A percentile compares a stretch with the other conserved stretches of the same genome.
Evolutionary conservation across 2,797 vertebrate genomes (phyloP).

Genomic region (Sternotherus odoratus): DNA sequence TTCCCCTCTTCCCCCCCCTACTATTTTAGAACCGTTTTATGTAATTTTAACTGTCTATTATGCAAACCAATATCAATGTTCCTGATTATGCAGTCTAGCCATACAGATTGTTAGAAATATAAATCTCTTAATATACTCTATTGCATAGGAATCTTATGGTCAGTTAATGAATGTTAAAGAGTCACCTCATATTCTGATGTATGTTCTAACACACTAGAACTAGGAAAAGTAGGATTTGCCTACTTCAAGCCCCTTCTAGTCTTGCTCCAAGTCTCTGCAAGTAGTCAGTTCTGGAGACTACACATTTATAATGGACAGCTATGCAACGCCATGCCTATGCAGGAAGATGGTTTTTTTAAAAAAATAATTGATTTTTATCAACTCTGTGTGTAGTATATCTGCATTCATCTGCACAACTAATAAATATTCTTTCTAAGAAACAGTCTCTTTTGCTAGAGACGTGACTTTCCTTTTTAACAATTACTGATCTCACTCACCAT

Average conservation of each 20-base stretch:
- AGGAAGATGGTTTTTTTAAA: neutral
- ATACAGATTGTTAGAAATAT: neutral
- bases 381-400: neutral
- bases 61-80: neutral
- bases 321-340: neutral
- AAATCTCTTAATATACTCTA: neutral
- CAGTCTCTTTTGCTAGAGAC: neutral
- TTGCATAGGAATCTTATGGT: neutral
- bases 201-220: neutral
- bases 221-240: neutral
- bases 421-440: neutral
- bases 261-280: neutral
- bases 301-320: no score
- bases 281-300: neutral
- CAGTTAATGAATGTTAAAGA: neutral
- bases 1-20: rapidly evolving
- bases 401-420: neutral
- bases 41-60: neutral
- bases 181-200: neutral
- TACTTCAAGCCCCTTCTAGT: neutral
- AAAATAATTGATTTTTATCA: neutral
- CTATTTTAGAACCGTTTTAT: neutral
- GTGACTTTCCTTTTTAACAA: neutral
- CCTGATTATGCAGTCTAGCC: neutral
- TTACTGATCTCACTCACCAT: neutral